A percentile compares a stretch with the other conserved stretches of the same genome.
phyloP scores from a whole-genome alignment of 2,113 vertebrate genomes.

The Papio anubis region DNA sequence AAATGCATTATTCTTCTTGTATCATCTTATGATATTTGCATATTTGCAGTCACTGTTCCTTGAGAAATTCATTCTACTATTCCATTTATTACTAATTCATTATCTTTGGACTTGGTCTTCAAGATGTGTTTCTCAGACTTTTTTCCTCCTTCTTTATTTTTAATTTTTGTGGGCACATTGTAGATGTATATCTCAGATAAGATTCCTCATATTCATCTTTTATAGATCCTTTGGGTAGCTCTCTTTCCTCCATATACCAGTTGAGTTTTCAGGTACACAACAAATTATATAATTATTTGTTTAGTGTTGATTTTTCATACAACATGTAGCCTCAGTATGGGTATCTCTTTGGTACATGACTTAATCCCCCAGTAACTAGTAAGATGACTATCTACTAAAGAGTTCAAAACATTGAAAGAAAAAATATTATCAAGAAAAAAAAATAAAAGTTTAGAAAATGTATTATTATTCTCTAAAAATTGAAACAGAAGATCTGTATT shows the following conservation, averaged over 20 bases:
- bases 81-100: neutral
- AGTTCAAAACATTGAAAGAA: neutral
- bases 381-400: neutral
- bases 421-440: slow-evolving; percentile 9
- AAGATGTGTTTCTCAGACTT: neutral
- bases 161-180: too few relatives aligned
- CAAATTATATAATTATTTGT: neutral
- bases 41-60: neutral
- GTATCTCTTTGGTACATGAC: neutral
- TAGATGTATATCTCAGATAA: neutral
- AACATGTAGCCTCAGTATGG: neutral
- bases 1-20: neutral
- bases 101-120: neutral
- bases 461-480: neutral
- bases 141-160: too few relatives aligned
- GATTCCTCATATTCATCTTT: neutral
- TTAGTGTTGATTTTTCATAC: neutral
- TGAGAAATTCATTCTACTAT: neutral
- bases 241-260: neutral
- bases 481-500: neutral
- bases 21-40: neutral
- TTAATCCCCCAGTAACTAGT: neutral
- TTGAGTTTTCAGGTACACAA: neutral
- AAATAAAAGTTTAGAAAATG: neutral
- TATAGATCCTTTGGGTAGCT: neutral